Base-by-base conservation (phyloP, 1,140 invertebrate species). In the Chymomyza costata region DNA sequence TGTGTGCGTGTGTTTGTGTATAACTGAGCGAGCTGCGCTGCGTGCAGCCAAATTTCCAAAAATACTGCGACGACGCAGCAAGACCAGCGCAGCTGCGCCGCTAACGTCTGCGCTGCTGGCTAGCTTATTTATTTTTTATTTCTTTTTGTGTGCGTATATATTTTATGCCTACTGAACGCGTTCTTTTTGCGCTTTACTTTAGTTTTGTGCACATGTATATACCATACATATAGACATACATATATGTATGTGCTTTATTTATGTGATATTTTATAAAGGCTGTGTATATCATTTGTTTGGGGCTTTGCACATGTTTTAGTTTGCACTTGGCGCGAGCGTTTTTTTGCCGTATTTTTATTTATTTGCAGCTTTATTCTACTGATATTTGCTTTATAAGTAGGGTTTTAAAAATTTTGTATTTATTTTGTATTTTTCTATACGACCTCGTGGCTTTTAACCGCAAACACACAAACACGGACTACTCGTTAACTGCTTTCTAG, bases 371-470 rank as follows among this genome's bases (percentile, higher is more conserved):
- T n/a, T n/a, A n/a, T n/a, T n/a, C n/a, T n/a, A n/a, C n/a, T n/a
- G n/a, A n/a, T n/a, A n/a, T n/a, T n/a, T n/a, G n/a, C n/a, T n/a
- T n/a, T n/a, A n/a, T n/a, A n/a, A n/a, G n/a, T n/a, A n/a, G n/a
- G n/a, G n/a, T n/a, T n/a, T n/a, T n/a, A n/a, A n/a, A n/a, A n/a
- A n/a, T n/a, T n/a, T n/a, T n/a, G n/a, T n/a, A n/a, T 32, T 21
- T 2, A n/a, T 35, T 32, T 32, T 35, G 15, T 49, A 25, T 34
- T 14, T 44, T 62, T 57, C 57, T 78, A 37, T 65, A 82, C 81
- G 81, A 84, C 82, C 82, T 84, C 82, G 82, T 84, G 82, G 82
- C 82, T 84, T 84, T 83, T 78, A 70, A 83, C 82, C 81, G 71
- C 78, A 81, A 76, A 65, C 71, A 69, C 65, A 71, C 35, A 63